Percentiles rank a stretch among this genome's conserved stretches.
Conservation (phyloP, 2,888 invertebrate genomes). For the Caenorhabditis doughertyi region DNA sequence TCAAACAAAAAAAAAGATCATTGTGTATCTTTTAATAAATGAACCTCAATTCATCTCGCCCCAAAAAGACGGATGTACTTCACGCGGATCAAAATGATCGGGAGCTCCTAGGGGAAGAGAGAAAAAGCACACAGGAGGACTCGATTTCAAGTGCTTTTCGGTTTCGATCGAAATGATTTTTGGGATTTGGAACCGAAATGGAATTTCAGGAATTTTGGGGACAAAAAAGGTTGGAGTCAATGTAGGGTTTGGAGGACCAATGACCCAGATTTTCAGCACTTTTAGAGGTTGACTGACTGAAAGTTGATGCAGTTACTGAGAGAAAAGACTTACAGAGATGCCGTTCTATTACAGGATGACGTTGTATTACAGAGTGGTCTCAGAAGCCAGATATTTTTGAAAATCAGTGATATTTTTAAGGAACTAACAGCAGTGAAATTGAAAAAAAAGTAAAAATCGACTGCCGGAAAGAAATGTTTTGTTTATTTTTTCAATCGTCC, state of each 20-base stretch:
- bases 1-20: background rate
- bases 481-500: constrained; percentile 13
- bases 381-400: no score
- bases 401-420: no score
- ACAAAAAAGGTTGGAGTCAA: background rate
- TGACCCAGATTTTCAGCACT: no score
- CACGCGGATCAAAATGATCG: constrained; percentile 38
- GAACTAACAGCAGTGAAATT: background rate
- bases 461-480: background rate
- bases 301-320: no score
- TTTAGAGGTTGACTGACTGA: no score
- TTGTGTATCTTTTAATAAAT: constrained; percentile 46
- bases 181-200: constrained; percentile 3
- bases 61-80: constrained; percentile 59
- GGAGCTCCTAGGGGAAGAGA: background rate
- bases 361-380: no score
- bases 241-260: background rate
- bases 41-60: constrained; percentile 49
- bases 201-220: background rate
- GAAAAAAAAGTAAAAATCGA: background rate
- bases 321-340: no score
- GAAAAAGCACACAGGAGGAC: constrained; percentile 9
- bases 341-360: no score
- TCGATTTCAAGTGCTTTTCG: constrained; percentile 43
- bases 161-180: constrained; percentile 40